Base-by-base conservation (phyloP, 2,888 invertebrate species). In the Tenthredo amoena region DNA sequence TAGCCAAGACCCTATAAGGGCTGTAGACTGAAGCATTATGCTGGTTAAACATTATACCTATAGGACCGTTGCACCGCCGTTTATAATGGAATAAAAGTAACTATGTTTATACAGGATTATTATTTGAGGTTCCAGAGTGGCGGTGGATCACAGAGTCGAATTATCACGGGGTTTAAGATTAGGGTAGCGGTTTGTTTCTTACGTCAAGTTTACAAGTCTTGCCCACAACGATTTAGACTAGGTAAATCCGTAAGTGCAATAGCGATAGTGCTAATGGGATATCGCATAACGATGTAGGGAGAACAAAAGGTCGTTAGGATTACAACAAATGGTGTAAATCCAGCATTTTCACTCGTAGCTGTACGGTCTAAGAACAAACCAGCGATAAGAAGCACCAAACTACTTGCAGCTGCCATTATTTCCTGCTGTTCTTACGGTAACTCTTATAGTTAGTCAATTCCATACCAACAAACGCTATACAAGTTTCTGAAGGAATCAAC, bases 61-160 rank as follows among this genome's bases (percentile, higher is more conserved):
- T 68, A 83, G 50, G 86, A 84, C 86, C 87, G 88, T 89, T 87
- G 88, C 87, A 86, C 87, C 89, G 86, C 88, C 87, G 89, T 88
- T 87, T 50, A 85, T 89, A 90, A 91, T 89, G 88, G 89, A 88
- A 90, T 88, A 89, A 89, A 90, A 91, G 89, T 90, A 91, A 89
- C 91, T 87, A 87, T 89, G 89, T 90, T 89, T 90, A 88, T 90
- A 90, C 89, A 89, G 88, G 89, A 90, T 89, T 89, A 90, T 88
- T 85, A 87, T 87, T 71, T 85, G 88, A 89, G 68, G 68, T 83
- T 83, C 50, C 47, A 34, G 37, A 47, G n/a, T 55, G 55, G 50
- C 83, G 26, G 40, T 58, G 37, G 62, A 81, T 81, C 81, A 50
- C 31, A 58, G 21, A 62, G 81, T 62, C 81, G 34, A 81, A 81